Percentiles rank a stretch among this genome's conserved stretches.
These are phyloP conservation scores for Dermatophagoides farinae DNA, from an alignment of 1,140 invertebrate genomes.

Conservation along the genomic window DNA sequence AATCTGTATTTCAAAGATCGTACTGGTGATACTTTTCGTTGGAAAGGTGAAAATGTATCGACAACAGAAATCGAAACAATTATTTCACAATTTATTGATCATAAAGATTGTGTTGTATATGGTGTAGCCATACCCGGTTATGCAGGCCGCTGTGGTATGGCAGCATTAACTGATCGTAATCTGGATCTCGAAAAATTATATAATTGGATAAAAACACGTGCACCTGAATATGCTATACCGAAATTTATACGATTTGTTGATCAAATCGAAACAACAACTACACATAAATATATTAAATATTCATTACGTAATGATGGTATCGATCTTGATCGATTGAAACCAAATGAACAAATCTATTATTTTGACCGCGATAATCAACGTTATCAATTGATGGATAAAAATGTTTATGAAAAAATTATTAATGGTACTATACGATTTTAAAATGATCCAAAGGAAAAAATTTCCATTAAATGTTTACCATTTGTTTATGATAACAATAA, in stretches of 20 bases:
- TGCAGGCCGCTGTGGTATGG: conserved; percentile 90
- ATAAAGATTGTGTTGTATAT: conserved; percentile 79
- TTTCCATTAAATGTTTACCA: neutral
- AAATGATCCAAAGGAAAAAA: neutral
- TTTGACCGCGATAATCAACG: conserved; percentile 29
- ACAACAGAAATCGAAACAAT: conserved; percentile 90
- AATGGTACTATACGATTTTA: neutral
- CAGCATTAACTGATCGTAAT: conserved; percentile 30
- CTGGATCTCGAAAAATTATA: conserved; percentile 40
- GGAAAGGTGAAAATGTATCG: conserved; percentile 82
- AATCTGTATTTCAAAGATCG: conserved; percentile 32
- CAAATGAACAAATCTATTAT: conserved; percentile 24
- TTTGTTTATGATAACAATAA: neutral
- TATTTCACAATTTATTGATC: conserved; percentile 58
- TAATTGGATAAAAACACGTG: conserved; percentile 25
- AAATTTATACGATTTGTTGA: conserved; percentile 61
- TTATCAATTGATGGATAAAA: conserved; percentile 22
- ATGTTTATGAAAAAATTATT: neutral
- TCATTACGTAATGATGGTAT: conserved; percentile 77
- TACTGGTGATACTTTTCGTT: conserved; percentile 25
- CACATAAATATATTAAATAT: conserved; percentile 80
- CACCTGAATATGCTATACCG: conserved; percentile 69
- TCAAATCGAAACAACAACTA: conserved; percentile 71
- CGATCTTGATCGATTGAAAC: conserved; percentile 44
- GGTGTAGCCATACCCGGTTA: conserved; percentile 65